phyloP scores from a whole-genome alignment of 2,797 vertebrate genomes.

The Xerus rutilus region DNA sequence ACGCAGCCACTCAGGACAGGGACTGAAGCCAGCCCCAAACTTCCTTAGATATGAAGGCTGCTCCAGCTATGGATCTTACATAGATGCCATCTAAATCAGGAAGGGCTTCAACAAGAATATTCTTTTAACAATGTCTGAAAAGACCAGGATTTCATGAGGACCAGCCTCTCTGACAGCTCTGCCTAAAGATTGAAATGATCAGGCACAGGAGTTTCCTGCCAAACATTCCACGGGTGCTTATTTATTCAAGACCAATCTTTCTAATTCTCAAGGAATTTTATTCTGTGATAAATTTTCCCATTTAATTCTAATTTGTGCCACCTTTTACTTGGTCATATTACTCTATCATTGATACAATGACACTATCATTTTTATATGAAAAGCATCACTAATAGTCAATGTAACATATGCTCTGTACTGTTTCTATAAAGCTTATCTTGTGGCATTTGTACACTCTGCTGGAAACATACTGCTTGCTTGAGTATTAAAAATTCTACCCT shows the following conservation, averaged over 20 bases:
- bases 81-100: background rate
- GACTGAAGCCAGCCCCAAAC: background rate
- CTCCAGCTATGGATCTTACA: background rate
- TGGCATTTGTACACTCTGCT: background rate
- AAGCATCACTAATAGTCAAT: background rate
- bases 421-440: background rate
- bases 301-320: constrained; percentile 16
- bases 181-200: background rate
- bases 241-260: constrained; percentile 22
- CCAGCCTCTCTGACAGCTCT: background rate
- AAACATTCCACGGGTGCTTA: background rate
- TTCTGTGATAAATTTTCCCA: constrained; percentile 34
- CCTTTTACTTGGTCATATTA: background rate
- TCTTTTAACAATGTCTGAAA: constrained; percentile 17
- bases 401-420: background rate
- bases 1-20: background rate
- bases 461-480: background rate
- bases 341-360: background rate
- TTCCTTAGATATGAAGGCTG: background rate
- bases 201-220: background rate
- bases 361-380: background rate
- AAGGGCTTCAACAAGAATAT: constrained; percentile 29
- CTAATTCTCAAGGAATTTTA: constrained; percentile 48
- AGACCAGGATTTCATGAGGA: constrained; percentile 6
- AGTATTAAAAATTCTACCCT: constrained; percentile 9